Evolutionary conservation across 2,797 vertebrate species (phyloP).

Genomic region (Acropternis orthonyx): DNA sequence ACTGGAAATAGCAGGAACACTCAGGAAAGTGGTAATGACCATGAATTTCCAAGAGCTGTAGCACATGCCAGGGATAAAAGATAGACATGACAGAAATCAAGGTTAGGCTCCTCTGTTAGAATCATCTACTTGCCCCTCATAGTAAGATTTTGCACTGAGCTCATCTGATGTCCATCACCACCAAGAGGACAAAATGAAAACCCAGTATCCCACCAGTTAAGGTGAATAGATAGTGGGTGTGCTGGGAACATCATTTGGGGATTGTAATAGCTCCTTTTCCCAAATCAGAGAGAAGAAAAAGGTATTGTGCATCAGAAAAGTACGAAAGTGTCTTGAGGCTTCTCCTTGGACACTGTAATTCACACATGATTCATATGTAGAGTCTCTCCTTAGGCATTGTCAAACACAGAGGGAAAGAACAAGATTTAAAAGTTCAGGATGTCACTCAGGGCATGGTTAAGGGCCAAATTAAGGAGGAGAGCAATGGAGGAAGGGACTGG

Average conservation of each 20-base stretch:
- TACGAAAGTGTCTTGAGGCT: not conserved
- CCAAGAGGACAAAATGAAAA: not conserved
- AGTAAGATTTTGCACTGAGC: not conserved
- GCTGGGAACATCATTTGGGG: not conserved
- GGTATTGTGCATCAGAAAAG: not conserved
- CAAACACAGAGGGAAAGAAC: not conserved
- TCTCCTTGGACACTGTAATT: not conserved
- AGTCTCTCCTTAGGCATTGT: not conserved
- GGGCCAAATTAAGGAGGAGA: not conserved
- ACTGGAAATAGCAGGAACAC: not conserved
- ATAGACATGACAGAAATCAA: not conserved
- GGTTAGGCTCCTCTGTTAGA: not conserved
- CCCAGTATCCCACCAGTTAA: not conserved
- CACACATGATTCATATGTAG: not conserved
- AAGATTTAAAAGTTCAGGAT: not conserved
- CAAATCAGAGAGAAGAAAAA: not conserved
- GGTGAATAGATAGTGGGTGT: not conserved
- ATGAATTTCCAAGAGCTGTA: not conserved
- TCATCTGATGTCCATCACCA: not conserved
- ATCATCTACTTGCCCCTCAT: not conserved
- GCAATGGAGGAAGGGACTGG: not conserved
- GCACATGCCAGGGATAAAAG: not conserved
- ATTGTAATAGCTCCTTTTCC: not conserved
- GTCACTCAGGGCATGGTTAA: not conserved
- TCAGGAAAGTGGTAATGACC: not conserved